phyloP scores from a whole-genome alignment of 2,888 invertebrate genomes.

The Ditylenchus weischeri region DNA sequence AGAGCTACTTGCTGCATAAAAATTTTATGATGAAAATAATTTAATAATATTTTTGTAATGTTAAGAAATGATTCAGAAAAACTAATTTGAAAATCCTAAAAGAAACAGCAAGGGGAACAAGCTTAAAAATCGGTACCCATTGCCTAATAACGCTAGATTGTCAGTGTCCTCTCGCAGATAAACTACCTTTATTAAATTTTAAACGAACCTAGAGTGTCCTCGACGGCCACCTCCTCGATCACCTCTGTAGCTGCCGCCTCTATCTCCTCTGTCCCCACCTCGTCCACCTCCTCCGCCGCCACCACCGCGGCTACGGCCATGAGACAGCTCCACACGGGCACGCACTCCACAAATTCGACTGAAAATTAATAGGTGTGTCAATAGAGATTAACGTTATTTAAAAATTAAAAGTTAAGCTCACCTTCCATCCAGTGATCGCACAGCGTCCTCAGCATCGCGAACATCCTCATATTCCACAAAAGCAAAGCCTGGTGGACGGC shows the following conservation, averaged over 20 bases:
- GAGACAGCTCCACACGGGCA: constrained; percentile 61
- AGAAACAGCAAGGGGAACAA: too few species aligned
- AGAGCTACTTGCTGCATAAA: too few species aligned
- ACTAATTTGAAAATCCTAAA: too few species aligned
- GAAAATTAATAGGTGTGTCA: constrained; percentile 25
- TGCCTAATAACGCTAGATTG: too few species aligned
- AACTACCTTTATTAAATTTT: too few species aligned
- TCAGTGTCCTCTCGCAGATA: too few species aligned
- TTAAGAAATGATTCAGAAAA: too few species aligned
- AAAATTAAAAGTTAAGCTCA: constrained; percentile 15
- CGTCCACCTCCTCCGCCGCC: constrained; percentile 45
- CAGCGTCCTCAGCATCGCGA: constrained; percentile 68
- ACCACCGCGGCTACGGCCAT: constrained; percentile 59
- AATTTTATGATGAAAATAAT: too few species aligned
- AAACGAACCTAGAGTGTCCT: constrained; percentile 32
- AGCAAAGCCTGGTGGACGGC: constrained; percentile 76
- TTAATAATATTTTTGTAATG: too few species aligned
- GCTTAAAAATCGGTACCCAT: too few species aligned
- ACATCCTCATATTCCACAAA: constrained; percentile 68
- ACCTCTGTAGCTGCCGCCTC: constrained; percentile 33
- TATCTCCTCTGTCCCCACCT: constrained; percentile 30
- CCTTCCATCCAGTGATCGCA: constrained; percentile 60
- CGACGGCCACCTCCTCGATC: constrained; percentile 35
- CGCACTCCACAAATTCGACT: constrained; percentile 61
- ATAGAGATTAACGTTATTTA: neutral